Evolutionary conservation across 2,888 invertebrate genomes (phyloP), one percentile per base, ranked within the genome.

Genomic region (Lydus trimaculatus): DNA sequence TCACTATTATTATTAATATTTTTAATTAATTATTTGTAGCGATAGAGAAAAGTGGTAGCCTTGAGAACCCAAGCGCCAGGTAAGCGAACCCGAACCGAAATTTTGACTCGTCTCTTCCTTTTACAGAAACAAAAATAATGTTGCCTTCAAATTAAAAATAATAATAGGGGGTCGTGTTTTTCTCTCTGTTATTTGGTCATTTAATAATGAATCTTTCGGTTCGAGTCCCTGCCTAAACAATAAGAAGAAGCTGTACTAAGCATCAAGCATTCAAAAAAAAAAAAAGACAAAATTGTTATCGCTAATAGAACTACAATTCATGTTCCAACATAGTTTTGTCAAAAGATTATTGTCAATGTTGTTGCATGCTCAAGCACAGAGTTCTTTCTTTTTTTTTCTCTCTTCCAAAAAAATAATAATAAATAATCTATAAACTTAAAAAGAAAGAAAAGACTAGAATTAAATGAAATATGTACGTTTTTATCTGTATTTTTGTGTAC

Each of bases 221-320:
- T 84, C 85, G 84, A 85, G 85, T 84, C 85, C 85, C 84, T 84
- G 83, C 83, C 84, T 84, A 83, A 82, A 81, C 79, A 81, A 82
- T 81, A 82, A 81, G 75, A 76, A 79, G 76, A 80, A 81, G 81
- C 81, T 82, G 76, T 80, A 80, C 84, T 83, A 84, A 85, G 84
- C 84, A 82, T 81, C 80, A 84, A 84, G 83, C 84, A 80, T 73
- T 76, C 74, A 69, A 75, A 69, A 75, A 73, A 69, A 75, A 73
- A 74, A n/a, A 69, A 75, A 69, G 75, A 73, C 67, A 75, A 73
- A 72, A 75, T 75, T 72, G 72, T 77, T 74, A 75, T 74, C 52
- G 71, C 75, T 78, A 78, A 75, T 64, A 73, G 67, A 70, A 73
- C 76, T 78, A 78, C 75, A 72, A 73, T 67, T 77, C 72, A 74